Evolutionary conservation across 2,113 vertebrate genomes (phyloP), one percentile per base, ranked within the genome.

Genomic region (Aphelocoma coerulescens): DNA sequence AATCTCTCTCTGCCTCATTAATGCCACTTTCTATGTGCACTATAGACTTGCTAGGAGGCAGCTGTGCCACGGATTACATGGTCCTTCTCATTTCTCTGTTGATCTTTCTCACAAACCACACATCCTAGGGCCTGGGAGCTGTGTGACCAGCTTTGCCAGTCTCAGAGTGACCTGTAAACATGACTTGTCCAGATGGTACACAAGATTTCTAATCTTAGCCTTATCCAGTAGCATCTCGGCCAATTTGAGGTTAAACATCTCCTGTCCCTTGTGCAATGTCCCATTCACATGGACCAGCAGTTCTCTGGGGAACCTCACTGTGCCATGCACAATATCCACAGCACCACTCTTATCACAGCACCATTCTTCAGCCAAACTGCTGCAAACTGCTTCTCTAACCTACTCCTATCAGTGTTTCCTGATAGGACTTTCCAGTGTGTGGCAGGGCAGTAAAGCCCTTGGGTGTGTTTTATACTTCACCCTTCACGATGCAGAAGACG

Each of bases 1-100:
- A 65, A 54, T 68, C 14, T 83, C 35, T 59, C 27, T 72, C 48
- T 82, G 51, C 16, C 32, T 86, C 35, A 24, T 55, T 46, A 28
- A 20, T 65, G 20, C 35, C 58, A 5, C 46, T 59, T 88, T 28
- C 48, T 71, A 1, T 1, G 1, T 28, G 35, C 13, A 19, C 16
- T 33, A 21, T 6, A 82, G 63, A 20, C 67, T 62, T 15, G 0
- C 59, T 80, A 54, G 78, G 76, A 84, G 79, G 75, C 52, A 41
- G 28, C 5, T 85, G 59, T 80, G 55, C 19, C 59, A 39, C 0
- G 0, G 23, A 6, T 59, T 59, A 17, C 1, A 2, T 3, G 11
- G 24, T 23, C 9, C 39, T 68, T 58, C 61, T 71, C 13, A 21
- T 67, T 84, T 88, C n/a, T 66, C 9, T 19, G 9, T 21, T 8